A percentile compares a stretch with the other conserved stretches of the same genome.
These are phyloP conservation scores for Amaurobius ferox DNA, from an alignment of 2,888 invertebrate species.

Conservation along the genomic window DNA sequence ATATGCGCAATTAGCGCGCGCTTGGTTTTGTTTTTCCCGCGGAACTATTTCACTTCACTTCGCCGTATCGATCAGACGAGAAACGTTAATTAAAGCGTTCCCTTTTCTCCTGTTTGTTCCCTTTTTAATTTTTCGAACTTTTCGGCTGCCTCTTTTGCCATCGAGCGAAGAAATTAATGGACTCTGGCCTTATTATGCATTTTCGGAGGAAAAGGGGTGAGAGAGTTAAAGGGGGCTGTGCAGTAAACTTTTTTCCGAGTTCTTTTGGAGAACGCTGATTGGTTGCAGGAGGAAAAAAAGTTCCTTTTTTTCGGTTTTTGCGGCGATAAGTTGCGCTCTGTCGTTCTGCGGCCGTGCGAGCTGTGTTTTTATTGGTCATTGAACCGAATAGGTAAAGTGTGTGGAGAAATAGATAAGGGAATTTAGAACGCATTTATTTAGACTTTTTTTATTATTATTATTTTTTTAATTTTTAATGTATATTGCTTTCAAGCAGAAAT, in stretches of 20 bases:
- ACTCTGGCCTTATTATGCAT: neutral
- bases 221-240: neutral
- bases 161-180: constrained; percentile 4
- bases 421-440: neutral
- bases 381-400: neutral
- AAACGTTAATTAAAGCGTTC: constrained; percentile 10
- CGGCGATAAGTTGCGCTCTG: constrained; percentile 14
- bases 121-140: constrained; percentile 1
- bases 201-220: constrained; percentile 1
- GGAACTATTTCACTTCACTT: neutral
- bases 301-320: constrained; percentile 10
- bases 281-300: neutral
- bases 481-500: neutral
- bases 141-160: neutral
- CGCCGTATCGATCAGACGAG: neutral
- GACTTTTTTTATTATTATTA: neutral
- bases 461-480: neutral
- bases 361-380: constrained; percentile 10
- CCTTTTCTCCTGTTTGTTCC: neutral
- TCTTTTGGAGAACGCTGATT: neutral
- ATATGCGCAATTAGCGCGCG: constrained; percentile 13
- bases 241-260: neutral
- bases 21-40: constrained; percentile 12
- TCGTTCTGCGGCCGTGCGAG: constrained; percentile 3
- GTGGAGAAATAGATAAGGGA: constrained; percentile 16